phyloP scores from a whole-genome alignment of 2,113 vertebrate genomes.

The Vidua macroura region DNA sequence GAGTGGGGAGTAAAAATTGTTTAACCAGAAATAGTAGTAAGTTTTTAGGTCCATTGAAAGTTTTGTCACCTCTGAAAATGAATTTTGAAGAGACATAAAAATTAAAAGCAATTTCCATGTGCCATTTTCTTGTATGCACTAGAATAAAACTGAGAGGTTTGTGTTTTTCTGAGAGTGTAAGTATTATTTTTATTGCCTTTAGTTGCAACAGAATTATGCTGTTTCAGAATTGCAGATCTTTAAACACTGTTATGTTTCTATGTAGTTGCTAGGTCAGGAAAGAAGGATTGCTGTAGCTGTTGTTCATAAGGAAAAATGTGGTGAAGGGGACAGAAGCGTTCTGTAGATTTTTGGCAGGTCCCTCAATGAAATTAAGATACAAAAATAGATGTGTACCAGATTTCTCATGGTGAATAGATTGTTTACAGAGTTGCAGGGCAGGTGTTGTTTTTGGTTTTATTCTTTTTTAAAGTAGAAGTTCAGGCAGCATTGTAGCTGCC shows the following conservation, averaged over 20 bases:
- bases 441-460: neutral
- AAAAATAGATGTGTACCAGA: neutral
- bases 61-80: neutral
- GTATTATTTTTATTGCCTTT: neutral
- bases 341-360: neutral
- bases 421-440: neutral
- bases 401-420: neutral
- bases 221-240: neutral
- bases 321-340: neutral
- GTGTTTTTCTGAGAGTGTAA: neutral
- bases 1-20: neutral
- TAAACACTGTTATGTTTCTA: neutral
- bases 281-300: neutral
- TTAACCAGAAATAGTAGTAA: neutral
- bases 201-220: neutral
- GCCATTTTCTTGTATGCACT: neutral
- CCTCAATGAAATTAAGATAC: neutral
- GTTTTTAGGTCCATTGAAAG: neutral
- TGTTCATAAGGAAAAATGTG: neutral
- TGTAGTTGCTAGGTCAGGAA: neutral
- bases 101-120: neutral
- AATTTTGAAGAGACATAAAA: neutral
- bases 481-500: neutral
- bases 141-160: neutral
- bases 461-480: neutral